Conservation (phyloP, 2,797 vertebrate genomes). For the Anisognathus igniventris region DNA sequence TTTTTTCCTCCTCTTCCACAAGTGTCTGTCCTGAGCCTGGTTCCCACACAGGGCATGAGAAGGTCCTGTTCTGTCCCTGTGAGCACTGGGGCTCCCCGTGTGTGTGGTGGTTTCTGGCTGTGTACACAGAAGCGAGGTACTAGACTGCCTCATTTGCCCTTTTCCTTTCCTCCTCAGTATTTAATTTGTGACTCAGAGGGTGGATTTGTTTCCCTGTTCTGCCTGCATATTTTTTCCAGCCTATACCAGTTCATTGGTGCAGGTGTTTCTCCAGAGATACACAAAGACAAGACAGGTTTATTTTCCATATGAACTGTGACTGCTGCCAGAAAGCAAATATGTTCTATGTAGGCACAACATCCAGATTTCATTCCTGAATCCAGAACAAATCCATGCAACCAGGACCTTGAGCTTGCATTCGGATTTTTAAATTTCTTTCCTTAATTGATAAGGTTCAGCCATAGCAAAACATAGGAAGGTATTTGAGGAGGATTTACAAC, state of each 20-base stretch:
- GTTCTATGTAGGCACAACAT: background rate
- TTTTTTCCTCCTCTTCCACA: fast-evolving
- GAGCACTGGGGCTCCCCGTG: background rate
- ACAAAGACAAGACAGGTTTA: background rate
- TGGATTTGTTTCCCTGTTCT: background rate
- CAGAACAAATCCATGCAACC: background rate
- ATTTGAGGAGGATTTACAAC: background rate
- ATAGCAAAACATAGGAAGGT: background rate
- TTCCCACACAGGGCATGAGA: fast-evolving
- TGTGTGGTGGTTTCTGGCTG: background rate
- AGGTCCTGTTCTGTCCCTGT: background rate
- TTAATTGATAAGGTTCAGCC: background rate
- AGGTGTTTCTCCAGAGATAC: background rate
- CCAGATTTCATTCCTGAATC: background rate
- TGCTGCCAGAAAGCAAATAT: background rate
- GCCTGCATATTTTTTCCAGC: background rate
- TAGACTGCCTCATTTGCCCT: background rate
- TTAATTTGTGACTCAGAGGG: background rate
- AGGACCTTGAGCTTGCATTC: background rate
- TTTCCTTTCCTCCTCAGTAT: background rate
- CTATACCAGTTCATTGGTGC: background rate
- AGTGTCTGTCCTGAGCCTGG: background rate
- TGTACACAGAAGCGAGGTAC: no score
- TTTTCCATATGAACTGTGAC: conserved; percentile 1
- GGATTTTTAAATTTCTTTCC: background rate